Conservation (phyloP, 2,797 vertebrate genomes). For the Peromyscus eremicus region DNA sequence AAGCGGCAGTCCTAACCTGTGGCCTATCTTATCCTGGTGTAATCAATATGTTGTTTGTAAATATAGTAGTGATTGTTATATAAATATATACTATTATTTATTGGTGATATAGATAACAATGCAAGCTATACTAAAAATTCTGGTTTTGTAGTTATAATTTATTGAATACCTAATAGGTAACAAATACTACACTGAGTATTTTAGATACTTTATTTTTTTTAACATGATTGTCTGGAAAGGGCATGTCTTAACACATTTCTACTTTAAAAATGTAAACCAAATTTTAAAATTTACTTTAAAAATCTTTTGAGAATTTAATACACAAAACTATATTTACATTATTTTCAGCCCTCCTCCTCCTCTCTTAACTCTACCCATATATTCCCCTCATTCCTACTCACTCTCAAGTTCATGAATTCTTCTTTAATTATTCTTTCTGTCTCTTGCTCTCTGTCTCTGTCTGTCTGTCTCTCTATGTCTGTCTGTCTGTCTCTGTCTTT, state of each 20-base stretch:
- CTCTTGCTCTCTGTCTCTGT: background rate
- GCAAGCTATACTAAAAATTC: background rate
- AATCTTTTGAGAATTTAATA: background rate
- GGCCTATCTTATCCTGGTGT: background rate
- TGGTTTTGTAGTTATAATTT: background rate
- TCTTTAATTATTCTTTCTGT: background rate
- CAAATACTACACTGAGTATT: background rate
- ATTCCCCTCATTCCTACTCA: background rate
- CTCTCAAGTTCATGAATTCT: background rate
- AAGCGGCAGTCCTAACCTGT: background rate
- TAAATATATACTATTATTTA: background rate
- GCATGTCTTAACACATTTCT: background rate
- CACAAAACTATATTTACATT: background rate
- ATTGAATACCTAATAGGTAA: slow-evolving; percentile 28
- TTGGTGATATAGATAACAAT: background rate
- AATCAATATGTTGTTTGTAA: slow-evolving; percentile 33
- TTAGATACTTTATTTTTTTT: slow-evolving; percentile 14
- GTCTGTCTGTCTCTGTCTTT: too few species aligned
- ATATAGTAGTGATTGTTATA: slow-evolving; percentile 18
- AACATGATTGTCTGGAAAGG: background rate
- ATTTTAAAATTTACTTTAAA: slow-evolving; percentile 24
- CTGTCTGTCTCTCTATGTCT: background rate
- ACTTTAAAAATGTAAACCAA: slow-evolving; percentile 30
- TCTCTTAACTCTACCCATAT: background rate
- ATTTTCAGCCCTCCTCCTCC: background rate